phyloP scores from a whole-genome alignment of 1,140 invertebrate genomes.

The Penaeus vannamei region DNA sequence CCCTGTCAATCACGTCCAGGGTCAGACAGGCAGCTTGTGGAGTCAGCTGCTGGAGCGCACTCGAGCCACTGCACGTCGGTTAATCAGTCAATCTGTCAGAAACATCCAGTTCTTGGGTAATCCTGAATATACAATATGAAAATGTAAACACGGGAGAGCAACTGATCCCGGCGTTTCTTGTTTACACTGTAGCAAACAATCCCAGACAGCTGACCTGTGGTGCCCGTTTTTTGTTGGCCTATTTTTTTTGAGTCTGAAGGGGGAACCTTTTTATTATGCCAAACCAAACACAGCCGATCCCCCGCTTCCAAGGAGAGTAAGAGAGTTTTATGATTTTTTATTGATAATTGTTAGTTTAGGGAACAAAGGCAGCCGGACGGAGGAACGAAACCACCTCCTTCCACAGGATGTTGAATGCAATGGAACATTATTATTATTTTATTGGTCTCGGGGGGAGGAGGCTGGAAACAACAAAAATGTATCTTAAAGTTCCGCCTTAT shows the following conservation, averaged over 20 bases:
- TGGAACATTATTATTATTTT: no score
- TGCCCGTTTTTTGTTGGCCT: slow-evolving; percentile 28
- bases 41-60: neutral
- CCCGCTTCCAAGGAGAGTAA: neutral
- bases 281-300: slow-evolving; percentile 17
- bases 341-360: no score
- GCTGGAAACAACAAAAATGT: no score
- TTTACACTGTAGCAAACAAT: slow-evolving; percentile 24
- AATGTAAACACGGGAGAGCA: slow-evolving; percentile 21
- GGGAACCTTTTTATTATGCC: slow-evolving; percentile 27
- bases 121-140: slow-evolving; percentile 14
- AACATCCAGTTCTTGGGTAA: neutral
- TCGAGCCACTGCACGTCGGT: neutral
- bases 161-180: neutral
- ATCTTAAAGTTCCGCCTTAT: no score
- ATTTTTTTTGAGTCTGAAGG: neutral
- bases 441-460: no score
- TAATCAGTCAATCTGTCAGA: slow-evolving; percentile 25
- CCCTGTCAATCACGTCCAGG: no score
- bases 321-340: no score
- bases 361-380: no score
- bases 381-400: no score
- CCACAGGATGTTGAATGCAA: no score
- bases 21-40: no score
- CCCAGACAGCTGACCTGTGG: slow-evolving; percentile 29